Evolutionary conservation across 1,140 invertebrate species (phyloP), one percentile per base, ranked within the genome.

Genomic region (Globodera ellingtonae): DNA sequence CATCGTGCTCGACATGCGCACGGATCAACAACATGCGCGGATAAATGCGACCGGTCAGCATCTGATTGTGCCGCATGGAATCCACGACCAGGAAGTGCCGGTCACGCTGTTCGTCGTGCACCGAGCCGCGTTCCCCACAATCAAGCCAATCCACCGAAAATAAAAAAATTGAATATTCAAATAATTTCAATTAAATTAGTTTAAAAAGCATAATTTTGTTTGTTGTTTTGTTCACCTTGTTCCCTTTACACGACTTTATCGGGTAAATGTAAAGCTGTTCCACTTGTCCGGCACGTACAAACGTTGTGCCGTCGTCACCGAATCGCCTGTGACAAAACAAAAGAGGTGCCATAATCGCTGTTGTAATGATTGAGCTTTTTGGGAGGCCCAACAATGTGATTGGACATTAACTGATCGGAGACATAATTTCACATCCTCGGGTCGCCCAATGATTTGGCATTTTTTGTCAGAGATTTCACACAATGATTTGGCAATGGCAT

Each of bases 161-260:
- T 21, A 66, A 10, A 67, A 21, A 67, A 10, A 67, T 8, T 67
- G 24, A 21, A 4, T 7, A 70, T 70, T 70, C n/a, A 9, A 8
- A 69, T 69, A 1, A 10, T 8, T 9, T 69, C 8, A 21, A 69
- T 69, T 44, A 44, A 69, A 35, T 35, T 35, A 35, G 35, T 35
- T 35, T 35, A 35, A 35, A 35, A 35, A 35, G 35, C 35, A 69
- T 6, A 3, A n/a, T 18, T 69, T 8, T n/a, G 3, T 69, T 4
- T 10, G 66, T n/a, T 69, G 35, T 9, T n/a, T n/a, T 46, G 35
- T 13, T 46, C 44, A 83, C 82, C n/a, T 84, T 50, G 59, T 75
- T 83, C 21, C 69, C 47, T 76, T 79, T 84, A 18, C 81, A 84
- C 21, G 82, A 83, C 74, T 83, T 83, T 21, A 84, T 84, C 50